These are phyloP conservation scores for Garrulus glandarius DNA, from an alignment of 2,797 vertebrate species.

Conservation along the genomic window DNA sequence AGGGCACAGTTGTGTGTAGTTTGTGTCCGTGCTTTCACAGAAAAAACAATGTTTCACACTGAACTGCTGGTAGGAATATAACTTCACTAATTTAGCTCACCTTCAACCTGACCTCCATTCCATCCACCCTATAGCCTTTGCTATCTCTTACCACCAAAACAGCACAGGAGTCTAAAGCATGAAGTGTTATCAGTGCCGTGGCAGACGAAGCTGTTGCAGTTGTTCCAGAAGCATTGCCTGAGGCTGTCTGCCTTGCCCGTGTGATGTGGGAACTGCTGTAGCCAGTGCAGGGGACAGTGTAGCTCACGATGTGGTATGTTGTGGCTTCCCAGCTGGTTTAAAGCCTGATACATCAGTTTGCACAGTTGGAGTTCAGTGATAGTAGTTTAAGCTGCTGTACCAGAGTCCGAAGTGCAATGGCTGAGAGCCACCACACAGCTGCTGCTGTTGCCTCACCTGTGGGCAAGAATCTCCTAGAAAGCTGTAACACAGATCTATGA, in stretches of 20 bases:
- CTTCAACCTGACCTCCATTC: background rate
- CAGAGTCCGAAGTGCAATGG: background rate
- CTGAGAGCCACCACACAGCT: background rate
- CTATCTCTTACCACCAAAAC: background rate
- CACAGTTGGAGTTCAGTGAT: background rate
- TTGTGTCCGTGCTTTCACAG: background rate
- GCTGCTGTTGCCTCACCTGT: background rate
- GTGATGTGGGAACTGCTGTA: background rate
- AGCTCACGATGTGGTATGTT: background rate
- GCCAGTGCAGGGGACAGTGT: no score
- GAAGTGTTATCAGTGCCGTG: background rate
- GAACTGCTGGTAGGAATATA: background rate
- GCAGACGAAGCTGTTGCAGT: accelerated
- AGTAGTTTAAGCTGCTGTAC: background rate
- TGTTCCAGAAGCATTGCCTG: background rate
- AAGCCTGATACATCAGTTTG: background rate
- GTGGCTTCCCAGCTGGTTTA: background rate
- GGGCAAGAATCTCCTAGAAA: background rate
- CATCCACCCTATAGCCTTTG: background rate
- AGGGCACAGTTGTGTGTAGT: background rate
- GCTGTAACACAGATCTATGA: background rate
- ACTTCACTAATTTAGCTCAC: background rate
- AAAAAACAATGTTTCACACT: background rate
- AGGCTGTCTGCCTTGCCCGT: background rate
- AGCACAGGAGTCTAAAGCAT: background rate